Evolutionary conservation across 2,797 vertebrate genomes (phyloP), one percentile per base, ranked within the genome.

Genomic region (Characodon lateralis): DNA sequence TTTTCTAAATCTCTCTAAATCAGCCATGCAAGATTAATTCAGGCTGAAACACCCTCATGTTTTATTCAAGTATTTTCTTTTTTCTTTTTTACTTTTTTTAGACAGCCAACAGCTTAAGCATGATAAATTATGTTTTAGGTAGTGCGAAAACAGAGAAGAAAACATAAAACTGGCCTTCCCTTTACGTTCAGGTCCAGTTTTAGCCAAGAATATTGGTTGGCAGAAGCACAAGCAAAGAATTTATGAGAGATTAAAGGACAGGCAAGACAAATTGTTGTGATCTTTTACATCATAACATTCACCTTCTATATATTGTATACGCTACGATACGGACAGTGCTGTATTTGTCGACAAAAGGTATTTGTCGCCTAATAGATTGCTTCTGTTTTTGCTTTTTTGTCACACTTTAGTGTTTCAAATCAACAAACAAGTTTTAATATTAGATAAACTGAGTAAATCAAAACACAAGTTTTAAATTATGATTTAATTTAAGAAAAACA

Each of bases 1-100:
- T 65, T 65, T 71, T 83, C 56, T 48, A 76, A 74, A 83, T 74
- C 48, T 74, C 71, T 76, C 79, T 88, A 83, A 90, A 87, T 84
- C 76, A 35, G 69, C 77, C 79, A 88, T 90, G 81, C 88, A 90
- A 90, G 80, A 88, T 90, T 88, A 81, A 90, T 89, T 83, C 76
- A 84, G 84, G 85, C 76, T 79, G 75, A 89, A 80, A 77, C 85
- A 72, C 50, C 28, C 61, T 56, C 50, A 89, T 91, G 86, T 86
- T 88, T 91, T 88, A 90, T 91, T 89, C 79, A 90, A 77, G 9
- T 46, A 2, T 31, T 50, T 69, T 65, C 31, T 63, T 46, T 55
- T 1, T 24, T 56, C 9, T 51, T 51, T 51, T 16, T 51, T 51
- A 2, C 28, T 56, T 56, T 43, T 24, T 68, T 65, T 26, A 39